These are phyloP conservation scores for Lycaena phlaeas DNA, from an alignment of 2,888 invertebrate species.

Conservation along the genomic window DNA sequence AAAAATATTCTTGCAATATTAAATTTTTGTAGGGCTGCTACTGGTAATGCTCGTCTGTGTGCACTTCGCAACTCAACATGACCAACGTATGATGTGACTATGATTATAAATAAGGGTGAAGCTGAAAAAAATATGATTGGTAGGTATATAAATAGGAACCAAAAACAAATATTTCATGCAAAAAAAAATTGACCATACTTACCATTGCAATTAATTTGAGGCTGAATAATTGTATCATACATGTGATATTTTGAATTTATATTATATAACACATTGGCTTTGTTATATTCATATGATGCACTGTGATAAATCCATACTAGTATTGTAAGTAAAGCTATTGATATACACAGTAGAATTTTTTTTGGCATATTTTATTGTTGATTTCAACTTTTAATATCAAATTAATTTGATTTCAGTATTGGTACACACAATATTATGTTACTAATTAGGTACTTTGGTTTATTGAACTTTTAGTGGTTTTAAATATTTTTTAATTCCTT, in stretches of 20 bases:
- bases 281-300: conserved; percentile 31
- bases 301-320: conserved; percentile 45
- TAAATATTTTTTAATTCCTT: too few species aligned
- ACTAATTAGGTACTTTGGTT: too few species aligned
- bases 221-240: conserved; percentile 29
- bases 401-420: too few species aligned
- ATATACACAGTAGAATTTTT: conserved; percentile 22
- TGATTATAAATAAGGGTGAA: conserved; percentile 46
- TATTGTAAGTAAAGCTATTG: conserved; percentile 28
- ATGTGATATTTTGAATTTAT: conserved; percentile 27
- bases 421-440: too few species aligned
- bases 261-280: conserved; percentile 15
- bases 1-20: conserved; percentile 79
- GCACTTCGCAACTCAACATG: conserved; percentile 80
- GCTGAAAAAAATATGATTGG: conserved; percentile 29
- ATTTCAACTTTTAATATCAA: too few species aligned
- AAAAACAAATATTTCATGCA: too few species aligned
- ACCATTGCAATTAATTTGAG: conserved; percentile 33
- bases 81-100: conserved; percentile 85
- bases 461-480: too few species aligned
- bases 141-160: neutral
- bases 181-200: conserved; percentile 18
- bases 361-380: too few species aligned
- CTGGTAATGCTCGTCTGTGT: conserved; percentile 78
- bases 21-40: conserved; percentile 67